A percentile compares a stretch with the other conserved stretches of the same genome.
phyloP scores from a whole-genome alignment of 1,140 invertebrate genomes.

The Ceratoteleas bidentatus region DNA sequence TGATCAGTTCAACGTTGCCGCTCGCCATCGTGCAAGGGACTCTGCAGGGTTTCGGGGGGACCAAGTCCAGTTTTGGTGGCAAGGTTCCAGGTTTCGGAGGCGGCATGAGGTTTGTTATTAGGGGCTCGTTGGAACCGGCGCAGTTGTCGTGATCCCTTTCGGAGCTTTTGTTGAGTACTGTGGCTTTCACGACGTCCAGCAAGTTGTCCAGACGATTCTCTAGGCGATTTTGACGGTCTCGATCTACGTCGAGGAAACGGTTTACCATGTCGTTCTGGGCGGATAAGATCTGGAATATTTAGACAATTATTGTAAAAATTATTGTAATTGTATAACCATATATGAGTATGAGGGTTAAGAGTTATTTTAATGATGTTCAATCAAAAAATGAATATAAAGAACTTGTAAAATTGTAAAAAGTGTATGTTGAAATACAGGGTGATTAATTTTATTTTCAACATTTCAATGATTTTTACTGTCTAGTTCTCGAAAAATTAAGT shows the following conservation, averaged over 20 bases:
- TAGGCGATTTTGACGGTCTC: slow-evolving; percentile 76
- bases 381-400: too few relatives aligned
- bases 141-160: slow-evolving; percentile 57
- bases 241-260: slow-evolving; percentile 76
- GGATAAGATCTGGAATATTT: slow-evolving; percentile 73
- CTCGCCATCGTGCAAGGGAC: slow-evolving; percentile 75
- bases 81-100: slow-evolving; percentile 76
- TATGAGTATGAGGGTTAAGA: too few relatives aligned
- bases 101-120: slow-evolving; percentile 74
- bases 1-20: slow-evolving; percentile 71
- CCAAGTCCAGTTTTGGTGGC: slow-evolving; percentile 78
- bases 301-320: too few relatives aligned
- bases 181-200: slow-evolving; percentile 75
- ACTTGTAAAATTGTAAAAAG: too few relatives aligned
- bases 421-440: too few relatives aligned
- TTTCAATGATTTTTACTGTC: too few relatives aligned
- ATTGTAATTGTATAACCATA: too few relatives aligned
- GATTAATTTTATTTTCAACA: too few relatives aligned
- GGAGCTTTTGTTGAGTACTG: slow-evolving; percentile 72
- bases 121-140: slow-evolving; percentile 51
- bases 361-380: too few relatives aligned
- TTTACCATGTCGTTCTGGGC: slow-evolving; percentile 79
- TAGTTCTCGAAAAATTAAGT: too few relatives aligned
- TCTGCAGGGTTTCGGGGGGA: slow-evolving; percentile 79
- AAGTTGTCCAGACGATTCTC: slow-evolving; percentile 78